Evolutionary conservation across 2,888 invertebrate species (phyloP), one percentile per base, ranked within the genome.

Genomic region (Macrosoma leucophasiata): DNA sequence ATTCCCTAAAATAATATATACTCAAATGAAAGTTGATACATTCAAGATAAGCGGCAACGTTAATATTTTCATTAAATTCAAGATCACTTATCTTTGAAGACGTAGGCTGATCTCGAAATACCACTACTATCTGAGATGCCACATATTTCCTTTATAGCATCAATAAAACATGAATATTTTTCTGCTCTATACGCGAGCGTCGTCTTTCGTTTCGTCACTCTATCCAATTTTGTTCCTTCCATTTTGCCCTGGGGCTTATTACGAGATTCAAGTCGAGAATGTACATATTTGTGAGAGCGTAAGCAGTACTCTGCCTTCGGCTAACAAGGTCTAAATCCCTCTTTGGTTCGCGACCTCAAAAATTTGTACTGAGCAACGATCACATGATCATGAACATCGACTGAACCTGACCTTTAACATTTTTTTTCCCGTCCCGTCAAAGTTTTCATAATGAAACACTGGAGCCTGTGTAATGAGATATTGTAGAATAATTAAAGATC

Each of bases 211-310:
- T 59, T 59, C 59, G 57, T 64, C 60, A 58, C 55, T 62, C 51
- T 56, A 63, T 62, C 59, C 63, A 67, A 64, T 71, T 66, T 57
- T 41, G 52, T 56, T 50, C 41, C 46, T 44, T 48, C 50, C 50
- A 55, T 43, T 52, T 53, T 53, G 61, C 56, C 61, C 62, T 67
- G 61, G 64, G 50, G 58, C 58, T 56, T 67, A 67, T 64, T 66
- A 62, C 55, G 42, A 47, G 43, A 43, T 48, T 52, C 48, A 53
- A 56, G 53, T 50, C 42, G 44, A 46, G 45, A n/a, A 46, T 47
- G 32, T 40, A 43, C 47, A 41, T 46, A 43, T 52, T 46, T 50
- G 47, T 52, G 45, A 46, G 48, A 57, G 47, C 57, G 58, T 58
- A 56, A 55, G 57, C 53, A 55, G 48, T 46, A 52, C 50, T 44